These are phyloP conservation scores for Halichoeres trimaculatus DNA, from an alignment of 2,113 vertebrate species.

Conservation along the genomic window DNA sequence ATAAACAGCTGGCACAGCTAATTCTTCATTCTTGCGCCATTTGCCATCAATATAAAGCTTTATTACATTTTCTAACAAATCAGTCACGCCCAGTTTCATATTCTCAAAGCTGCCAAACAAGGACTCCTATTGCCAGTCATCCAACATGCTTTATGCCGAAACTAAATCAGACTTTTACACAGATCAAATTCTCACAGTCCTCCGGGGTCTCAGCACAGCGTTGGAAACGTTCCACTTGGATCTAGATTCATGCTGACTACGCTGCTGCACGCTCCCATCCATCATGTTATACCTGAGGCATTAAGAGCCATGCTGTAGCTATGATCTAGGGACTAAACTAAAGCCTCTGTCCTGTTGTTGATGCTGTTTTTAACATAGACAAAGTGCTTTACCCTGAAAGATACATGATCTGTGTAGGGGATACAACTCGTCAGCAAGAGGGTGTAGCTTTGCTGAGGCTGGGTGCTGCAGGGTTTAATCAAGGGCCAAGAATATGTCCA, in stretches of 20 bases:
- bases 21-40: too few relatives aligned
- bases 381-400: neutral
- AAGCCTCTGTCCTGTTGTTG: neutral
- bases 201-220: neutral
- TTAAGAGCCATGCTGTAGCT: neutral
- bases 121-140: neutral
- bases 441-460: slow-evolving; percentile 10
- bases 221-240: slow-evolving; percentile 5
- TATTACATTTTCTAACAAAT: too few relatives aligned
- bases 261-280: neutral
- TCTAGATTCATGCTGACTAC: neutral
- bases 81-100: neutral
- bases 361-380: neutral
- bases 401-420: slow-evolving; percentile 24
- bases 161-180: neutral
- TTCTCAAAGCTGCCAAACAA: neutral
- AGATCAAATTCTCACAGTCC: neutral
- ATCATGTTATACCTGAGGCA: slow-evolving; percentile 11
- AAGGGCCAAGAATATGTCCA: slow-evolving; percentile 7
- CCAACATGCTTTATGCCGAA: neutral
- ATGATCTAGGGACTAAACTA: slow-evolving; percentile 1
- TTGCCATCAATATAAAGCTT: too few relatives aligned
- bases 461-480: neutral
- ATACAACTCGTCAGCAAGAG: slow-evolving; percentile 30
- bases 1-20: too few relatives aligned